Evolutionary conservation across 2,113 vertebrate genomes (phyloP).

Genomic region (Apteryx owenii): DNA sequence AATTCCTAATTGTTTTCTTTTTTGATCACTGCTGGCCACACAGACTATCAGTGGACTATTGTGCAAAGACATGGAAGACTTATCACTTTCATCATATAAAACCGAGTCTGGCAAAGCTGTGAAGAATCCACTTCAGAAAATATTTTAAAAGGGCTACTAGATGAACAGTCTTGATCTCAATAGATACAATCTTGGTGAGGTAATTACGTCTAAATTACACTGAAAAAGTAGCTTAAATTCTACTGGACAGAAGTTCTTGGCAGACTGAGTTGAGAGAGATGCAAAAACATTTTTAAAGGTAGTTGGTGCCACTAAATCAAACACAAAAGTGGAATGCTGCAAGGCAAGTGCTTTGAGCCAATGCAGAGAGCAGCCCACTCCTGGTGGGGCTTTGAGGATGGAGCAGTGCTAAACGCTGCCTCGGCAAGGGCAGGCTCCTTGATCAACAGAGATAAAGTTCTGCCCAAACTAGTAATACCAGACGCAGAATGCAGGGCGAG

Average conservation of each 20-base stretch:
- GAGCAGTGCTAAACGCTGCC: background rate
- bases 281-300: slow-evolving; percentile 24
- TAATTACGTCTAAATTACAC: slow-evolving; percentile 58
- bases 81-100: slow-evolving; percentile 8
- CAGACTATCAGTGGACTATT: background rate
- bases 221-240: slow-evolving; percentile 34
- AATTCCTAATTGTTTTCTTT: background rate
- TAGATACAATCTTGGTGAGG: slow-evolving; percentile 50
- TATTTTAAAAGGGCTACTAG: slow-evolving; percentile 35
- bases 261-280: slow-evolving; percentile 14
- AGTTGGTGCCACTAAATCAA: slow-evolving; percentile 14
- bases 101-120: background rate
- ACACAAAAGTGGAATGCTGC: slow-evolving; percentile 18
- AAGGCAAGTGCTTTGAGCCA: slow-evolving; percentile 28
- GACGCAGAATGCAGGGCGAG: background rate
- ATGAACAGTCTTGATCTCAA: slow-evolving; percentile 49
- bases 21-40: slow-evolving; percentile 22
- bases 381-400: background rate
- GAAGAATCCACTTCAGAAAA: slow-evolving; percentile 32
- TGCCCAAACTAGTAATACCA: slow-evolving; percentile 13
- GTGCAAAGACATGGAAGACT: background rate
- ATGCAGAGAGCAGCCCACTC: background rate
- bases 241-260: slow-evolving; percentile 50
- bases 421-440: background rate
- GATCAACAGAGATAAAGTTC: background rate